Conservation (phyloP, 92 coral and sea anemone genomes). For the Chrysogorgia sp. region DNA sequence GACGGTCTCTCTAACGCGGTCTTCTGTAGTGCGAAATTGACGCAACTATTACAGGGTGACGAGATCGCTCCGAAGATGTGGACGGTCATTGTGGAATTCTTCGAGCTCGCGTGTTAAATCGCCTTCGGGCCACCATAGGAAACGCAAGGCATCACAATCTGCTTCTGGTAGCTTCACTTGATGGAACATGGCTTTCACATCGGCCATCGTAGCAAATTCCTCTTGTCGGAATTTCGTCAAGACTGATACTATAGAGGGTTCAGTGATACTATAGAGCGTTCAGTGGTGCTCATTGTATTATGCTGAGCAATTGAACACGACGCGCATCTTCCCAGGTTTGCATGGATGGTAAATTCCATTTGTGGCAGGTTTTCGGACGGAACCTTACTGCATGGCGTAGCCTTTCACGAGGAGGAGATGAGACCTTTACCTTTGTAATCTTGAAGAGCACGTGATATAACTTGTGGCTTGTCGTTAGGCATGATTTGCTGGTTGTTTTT, state of each 20-base stretch:
- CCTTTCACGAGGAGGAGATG: conserved; percentile 5
- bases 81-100: conserved; percentile 31
- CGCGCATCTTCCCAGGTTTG: conserved; percentile 24
- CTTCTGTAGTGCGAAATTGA: not conserved
- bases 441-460: not conserved
- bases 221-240: conserved; percentile 13
- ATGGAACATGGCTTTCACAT: conserved; percentile 27
- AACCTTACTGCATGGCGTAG: conserved; percentile 21
- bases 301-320: conserved; percentile 15
- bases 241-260: not conserved
- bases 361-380: not conserved
- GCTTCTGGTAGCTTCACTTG: not conserved
- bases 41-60: conserved; percentile 6
- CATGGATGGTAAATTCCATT: conserved; percentile 10
- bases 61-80: conserved; percentile 19
- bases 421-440: not conserved
- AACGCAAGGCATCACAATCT: conserved; percentile 25
- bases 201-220: not conserved
- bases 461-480: conserved; percentile 41
- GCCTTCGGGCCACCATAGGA: conserved; percentile 31
- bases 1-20: conserved; percentile 26
- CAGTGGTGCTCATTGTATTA: conserved; percentile 9
- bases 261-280: not conserved
- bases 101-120: not conserved
- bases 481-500: conserved; percentile 27